Percentiles rank a stretch among this genome's conserved stretches.
phyloP scores from a whole-genome alignment of 2,113 vertebrate species.

The Heptranchias perlo region DNA sequence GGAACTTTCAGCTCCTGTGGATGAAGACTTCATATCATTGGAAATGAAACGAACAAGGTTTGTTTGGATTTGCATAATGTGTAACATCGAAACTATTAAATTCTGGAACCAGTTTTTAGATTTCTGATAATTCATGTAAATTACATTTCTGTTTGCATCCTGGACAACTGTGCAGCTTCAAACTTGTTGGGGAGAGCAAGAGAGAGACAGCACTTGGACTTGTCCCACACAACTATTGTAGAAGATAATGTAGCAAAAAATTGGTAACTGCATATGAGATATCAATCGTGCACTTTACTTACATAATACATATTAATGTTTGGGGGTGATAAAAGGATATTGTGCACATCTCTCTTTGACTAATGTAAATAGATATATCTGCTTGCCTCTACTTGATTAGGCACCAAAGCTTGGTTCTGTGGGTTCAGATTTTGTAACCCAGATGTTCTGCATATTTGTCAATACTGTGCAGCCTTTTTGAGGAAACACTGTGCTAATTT shows the following conservation, averaged over 20 bases:
- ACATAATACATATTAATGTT: not conserved
- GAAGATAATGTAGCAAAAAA: too few relatives aligned
- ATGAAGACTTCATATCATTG: slow-evolving; percentile 6
- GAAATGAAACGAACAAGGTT: slow-evolving; percentile 17
- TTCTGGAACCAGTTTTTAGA: not conserved
- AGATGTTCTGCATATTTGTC: not conserved
- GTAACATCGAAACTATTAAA: not conserved
- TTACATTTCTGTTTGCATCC: not conserved
- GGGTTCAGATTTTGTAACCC: not conserved
- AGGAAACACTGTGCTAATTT: too few relatives aligned
- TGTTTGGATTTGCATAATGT: slow-evolving; percentile 7
- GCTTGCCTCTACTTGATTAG: not conserved
- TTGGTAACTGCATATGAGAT: too few relatives aligned
- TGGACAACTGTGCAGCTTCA: too few relatives aligned
- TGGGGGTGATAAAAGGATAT: not conserved
- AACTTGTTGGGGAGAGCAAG: not conserved
- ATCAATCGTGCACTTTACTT: not conserved
- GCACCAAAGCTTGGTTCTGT: not conserved
- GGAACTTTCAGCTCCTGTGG: slow-evolving; percentile 23
- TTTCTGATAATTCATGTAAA: not conserved
- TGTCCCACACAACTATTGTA: not conserved
- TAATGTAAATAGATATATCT: not conserved
- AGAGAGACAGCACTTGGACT: too few relatives aligned
- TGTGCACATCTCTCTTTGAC: not conserved
- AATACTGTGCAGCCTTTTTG: not conserved